Conservation (phyloP, 2,888 invertebrate genomes). For the Perithous albicinctus region DNA sequence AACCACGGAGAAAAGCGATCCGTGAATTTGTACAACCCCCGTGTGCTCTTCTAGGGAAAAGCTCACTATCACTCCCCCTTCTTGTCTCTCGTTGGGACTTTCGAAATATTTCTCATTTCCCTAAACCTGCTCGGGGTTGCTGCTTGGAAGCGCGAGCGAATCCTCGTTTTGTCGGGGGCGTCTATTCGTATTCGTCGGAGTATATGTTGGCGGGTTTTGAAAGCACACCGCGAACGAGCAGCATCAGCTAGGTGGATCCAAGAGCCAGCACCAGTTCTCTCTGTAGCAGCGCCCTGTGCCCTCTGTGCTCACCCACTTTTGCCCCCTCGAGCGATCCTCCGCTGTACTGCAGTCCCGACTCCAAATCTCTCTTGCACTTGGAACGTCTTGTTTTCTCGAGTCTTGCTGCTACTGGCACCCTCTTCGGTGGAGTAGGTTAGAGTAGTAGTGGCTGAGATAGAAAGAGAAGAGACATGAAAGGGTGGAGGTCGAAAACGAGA, state of each 20-base stretch:
- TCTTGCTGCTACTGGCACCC: conserved; percentile 65
- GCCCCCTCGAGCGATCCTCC: conserved; percentile 49
- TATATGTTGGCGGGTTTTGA: conserved; percentile 33
- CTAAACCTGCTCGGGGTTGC: conserved; percentile 41
- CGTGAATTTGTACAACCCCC: conserved; percentile 52
- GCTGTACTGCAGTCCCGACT: conserved; percentile 56
- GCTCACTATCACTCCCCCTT: conserved; percentile 32
- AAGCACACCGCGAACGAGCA: conserved; percentile 60
- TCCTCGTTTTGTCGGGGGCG: conserved; percentile 53
- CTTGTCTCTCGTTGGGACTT: conserved; percentile 34
- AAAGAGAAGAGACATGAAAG: conserved; percentile 48
- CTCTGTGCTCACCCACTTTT: conserved; percentile 53
- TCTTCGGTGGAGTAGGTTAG: conserved; percentile 67
- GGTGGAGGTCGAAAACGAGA: conserved; percentile 49
- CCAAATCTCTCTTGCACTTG: conserved; percentile 63
- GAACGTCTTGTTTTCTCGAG: conserved; percentile 71
- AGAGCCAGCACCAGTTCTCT: conserved; percentile 33
- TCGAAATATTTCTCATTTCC: conserved; percentile 63
- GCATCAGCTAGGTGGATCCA: conserved; percentile 59
- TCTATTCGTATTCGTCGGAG: conserved; percentile 45
- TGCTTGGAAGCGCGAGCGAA: conserved; percentile 45
- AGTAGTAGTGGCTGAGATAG: conserved; percentile 58
- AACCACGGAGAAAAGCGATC: conserved; percentile 39
- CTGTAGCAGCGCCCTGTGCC: conserved; percentile 48
- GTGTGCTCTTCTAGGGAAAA: neutral